Percentiles rank a stretch among this genome's conserved stretches.
These are phyloP conservation scores for Portevinia maculata DNA, from an alignment of 2,888 invertebrate species.

Conservation along the genomic window DNA sequence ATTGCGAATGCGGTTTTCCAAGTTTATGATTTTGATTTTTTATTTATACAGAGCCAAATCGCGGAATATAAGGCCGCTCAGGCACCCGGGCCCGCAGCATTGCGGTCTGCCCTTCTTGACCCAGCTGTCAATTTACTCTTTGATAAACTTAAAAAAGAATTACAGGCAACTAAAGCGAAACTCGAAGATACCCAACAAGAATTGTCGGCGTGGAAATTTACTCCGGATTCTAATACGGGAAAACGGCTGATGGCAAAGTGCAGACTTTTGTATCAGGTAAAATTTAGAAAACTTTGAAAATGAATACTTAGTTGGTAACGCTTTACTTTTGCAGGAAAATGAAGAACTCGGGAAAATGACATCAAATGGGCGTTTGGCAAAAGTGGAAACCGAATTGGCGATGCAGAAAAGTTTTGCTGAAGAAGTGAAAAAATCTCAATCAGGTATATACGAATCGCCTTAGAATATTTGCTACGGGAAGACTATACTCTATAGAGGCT, in stretches of 20 bases:
- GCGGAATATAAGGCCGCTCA: constrained; percentile 95
- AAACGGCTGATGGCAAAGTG: constrained; percentile 99
- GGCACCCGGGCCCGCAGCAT: constrained; percentile 89
- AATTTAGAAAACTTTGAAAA: not conserved
- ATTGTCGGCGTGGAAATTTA: constrained; percentile 99
- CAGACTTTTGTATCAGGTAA: constrained; percentile 91
- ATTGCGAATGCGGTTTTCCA: not conserved
- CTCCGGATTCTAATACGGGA: constrained; percentile 99
- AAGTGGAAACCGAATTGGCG: constrained; percentile 97
- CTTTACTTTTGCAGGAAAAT: constrained; percentile 86
- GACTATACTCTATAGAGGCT: too few relatives aligned
- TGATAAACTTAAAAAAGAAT: constrained; percentile 94
- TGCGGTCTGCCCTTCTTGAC: constrained; percentile 94
- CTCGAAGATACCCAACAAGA: constrained; percentile 99
- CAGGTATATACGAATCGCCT: too few relatives aligned
- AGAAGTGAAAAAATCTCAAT: constrained; percentile 98
- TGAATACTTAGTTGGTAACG: not conserved
- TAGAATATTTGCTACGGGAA: too few relatives aligned
- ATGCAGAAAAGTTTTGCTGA: constrained; percentile 97
- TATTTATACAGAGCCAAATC: constrained; percentile 90
- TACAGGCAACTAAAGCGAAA: constrained; percentile 93
- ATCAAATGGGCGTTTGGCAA: constrained; percentile 96
- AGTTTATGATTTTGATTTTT: not conserved
- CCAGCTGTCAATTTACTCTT: constrained; percentile 97
- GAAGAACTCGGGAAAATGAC: constrained; percentile 98